Percentiles rank a stretch among this genome's conserved stretches.
Conservation (phyloP, 2,888 invertebrate species). For the Drosophila prolongata region DNA sequence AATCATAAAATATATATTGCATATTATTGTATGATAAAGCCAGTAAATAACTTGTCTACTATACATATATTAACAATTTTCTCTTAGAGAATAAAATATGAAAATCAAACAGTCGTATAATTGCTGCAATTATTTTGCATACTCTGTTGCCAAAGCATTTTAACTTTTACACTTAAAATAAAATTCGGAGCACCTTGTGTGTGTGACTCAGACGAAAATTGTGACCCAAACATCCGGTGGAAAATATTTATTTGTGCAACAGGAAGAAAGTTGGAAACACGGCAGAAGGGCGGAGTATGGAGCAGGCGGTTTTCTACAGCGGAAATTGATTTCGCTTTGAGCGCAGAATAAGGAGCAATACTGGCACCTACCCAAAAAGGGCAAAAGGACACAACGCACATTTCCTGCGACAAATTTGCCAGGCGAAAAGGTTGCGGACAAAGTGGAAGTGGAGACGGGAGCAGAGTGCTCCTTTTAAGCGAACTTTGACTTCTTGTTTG, state of each 20-base stretch:
- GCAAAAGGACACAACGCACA: conserved; percentile 65
- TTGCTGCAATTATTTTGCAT: conserved; percentile 11
- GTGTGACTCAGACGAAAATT: conserved; percentile 51
- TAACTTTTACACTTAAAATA: conserved; percentile 7
- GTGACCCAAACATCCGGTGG: conserved; percentile 75
- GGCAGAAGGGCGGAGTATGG: conserved; percentile 3
- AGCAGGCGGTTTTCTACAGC: conserved; percentile 57
- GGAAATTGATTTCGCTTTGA: conserved; percentile 76
- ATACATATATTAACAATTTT: too few species aligned
- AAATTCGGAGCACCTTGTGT: conserved; percentile 14
- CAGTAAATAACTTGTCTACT: too few species aligned
- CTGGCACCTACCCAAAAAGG: conserved; percentile 42
- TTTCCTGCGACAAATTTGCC: conserved; percentile 79
- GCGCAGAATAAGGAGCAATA: conserved; percentile 37
- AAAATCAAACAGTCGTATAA: too few species aligned
- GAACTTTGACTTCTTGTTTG: conserved; percentile 76
- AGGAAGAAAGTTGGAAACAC: conserved; percentile 70
- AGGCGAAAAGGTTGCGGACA: conserved; percentile 47
- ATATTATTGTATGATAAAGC: too few species aligned
- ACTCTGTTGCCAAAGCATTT: conserved; percentile 3
- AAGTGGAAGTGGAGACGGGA: conserved; percentile 16
- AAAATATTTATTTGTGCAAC: conserved; percentile 78
- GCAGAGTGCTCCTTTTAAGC: conserved; percentile 55
- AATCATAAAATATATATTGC: too few species aligned
- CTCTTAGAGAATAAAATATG: too few species aligned